Percentiles rank a stretch among this genome's conserved stretches.
phyloP scores from a whole-genome alignment of 2,113 vertebrate species.

The Columbina picui region DNA sequence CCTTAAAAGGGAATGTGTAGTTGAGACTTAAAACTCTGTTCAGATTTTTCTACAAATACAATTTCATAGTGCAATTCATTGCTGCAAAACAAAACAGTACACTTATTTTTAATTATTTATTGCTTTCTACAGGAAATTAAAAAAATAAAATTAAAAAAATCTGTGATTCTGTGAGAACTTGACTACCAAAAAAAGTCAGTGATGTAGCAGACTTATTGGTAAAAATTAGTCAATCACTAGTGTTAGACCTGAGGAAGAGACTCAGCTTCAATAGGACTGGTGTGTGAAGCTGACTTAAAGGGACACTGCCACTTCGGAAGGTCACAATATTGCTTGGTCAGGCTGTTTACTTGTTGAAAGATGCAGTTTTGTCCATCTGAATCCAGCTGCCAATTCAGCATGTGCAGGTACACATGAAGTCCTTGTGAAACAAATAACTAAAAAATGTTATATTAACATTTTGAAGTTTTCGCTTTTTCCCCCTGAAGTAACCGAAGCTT shows the following conservation, averaged over 20 bases:
- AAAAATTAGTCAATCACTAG: neutral
- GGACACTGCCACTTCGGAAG: neutral
- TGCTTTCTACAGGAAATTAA: neutral
- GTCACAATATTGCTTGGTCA: neutral
- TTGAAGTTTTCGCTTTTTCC: neutral
- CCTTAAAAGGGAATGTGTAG: neutral
- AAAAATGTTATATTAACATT: neutral
- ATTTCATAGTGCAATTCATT: neutral
- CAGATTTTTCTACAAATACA: neutral
- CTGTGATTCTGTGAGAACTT: neutral
- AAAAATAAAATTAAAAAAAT: neutral
- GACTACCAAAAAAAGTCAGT: neutral
- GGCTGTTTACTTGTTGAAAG: neutral
- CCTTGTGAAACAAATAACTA: neutral
- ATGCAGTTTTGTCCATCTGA: neutral
- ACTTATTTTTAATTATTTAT: neutral
- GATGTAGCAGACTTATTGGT: neutral
- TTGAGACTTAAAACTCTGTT: neutral
- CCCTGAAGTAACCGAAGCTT: neutral
- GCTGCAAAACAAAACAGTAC: neutral
- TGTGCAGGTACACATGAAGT: rapidly evolving
- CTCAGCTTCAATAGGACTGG: neutral
- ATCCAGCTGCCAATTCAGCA: neutral
- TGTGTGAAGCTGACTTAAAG: neutral
- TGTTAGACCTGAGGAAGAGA: neutral